Evolutionary conservation across 2,113 vertebrate species (phyloP).

Genomic region (Oplegnathus fasciatus): DNA sequence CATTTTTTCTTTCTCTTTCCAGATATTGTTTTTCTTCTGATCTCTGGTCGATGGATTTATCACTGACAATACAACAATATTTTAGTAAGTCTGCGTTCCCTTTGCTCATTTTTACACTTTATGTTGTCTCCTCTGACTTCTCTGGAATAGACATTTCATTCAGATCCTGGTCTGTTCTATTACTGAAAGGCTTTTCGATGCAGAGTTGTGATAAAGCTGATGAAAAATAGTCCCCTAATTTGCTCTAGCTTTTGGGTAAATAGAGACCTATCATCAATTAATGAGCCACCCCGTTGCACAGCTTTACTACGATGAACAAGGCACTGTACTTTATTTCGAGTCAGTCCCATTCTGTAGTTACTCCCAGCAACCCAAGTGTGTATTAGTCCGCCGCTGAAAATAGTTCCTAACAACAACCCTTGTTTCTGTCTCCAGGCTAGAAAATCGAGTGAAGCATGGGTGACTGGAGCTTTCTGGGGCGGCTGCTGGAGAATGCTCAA

Average conservation of each 20-base stretch:
- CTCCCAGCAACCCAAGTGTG: not conserved
- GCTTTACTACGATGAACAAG: not conserved
- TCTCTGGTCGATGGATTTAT: constrained; percentile 80
- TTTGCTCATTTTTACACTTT: not conserved
- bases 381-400: not conserved
- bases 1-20: constrained; percentile 45
- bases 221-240: not conserved
- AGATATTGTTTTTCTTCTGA: constrained; percentile 67
- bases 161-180: not conserved
- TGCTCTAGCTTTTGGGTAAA: not conserved
- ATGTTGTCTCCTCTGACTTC: not conserved
- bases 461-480: constrained; percentile 97
- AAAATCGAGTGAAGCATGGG: constrained; percentile 91
- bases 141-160: not conserved
- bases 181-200: not conserved
- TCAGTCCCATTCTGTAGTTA: not conserved
- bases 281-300: not conserved
- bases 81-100: constrained; percentile 72
- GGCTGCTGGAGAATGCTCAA: constrained; percentile 94
- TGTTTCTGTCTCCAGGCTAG: constrained; percentile 84
- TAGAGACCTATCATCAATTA: not conserved
- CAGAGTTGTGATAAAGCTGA: not conserved
- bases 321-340: not conserved
- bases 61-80: constrained; percentile 72
- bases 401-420: not conserved